These are phyloP conservation scores for Gyps fulvus DNA, from an alignment of 2,113 vertebrate species.

Conservation along the genomic window DNA sequence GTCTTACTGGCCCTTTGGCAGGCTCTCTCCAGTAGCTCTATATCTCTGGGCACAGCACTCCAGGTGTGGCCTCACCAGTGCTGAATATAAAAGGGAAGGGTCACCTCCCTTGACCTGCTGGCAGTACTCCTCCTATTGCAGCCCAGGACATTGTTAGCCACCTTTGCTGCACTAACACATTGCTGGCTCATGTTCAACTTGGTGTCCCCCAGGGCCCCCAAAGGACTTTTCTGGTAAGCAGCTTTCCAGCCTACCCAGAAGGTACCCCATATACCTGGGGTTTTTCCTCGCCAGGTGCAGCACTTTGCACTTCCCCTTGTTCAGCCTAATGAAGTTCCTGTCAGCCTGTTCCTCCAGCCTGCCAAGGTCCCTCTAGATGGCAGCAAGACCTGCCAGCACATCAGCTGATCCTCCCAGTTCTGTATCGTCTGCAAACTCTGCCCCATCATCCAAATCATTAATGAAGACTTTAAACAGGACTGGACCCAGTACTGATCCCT, in stretches of 20 bases:
- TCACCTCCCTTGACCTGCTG: not conserved
- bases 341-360: not conserved
- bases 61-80: not conserved
- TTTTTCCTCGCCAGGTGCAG: not conserved
- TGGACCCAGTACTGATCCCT: not conserved
- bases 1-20: not conserved
- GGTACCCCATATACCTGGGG: not conserved
- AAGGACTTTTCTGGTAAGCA: not conserved
- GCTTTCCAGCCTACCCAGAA: not conserved
- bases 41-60: not conserved
- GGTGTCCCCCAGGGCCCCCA: accelerated
- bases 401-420: not conserved
- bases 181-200: not conserved
- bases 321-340: not conserved
- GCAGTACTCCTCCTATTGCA: not conserved
- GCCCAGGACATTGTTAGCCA: not conserved
- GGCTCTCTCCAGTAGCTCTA: not conserved
- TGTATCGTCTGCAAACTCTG: not conserved
- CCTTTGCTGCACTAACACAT: not conserved
- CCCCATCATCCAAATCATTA: not conserved
- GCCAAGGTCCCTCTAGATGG: not conserved
- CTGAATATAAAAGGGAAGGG: not conserved
- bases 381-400: accelerated
- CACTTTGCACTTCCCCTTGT: not conserved
- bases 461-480: not conserved